A percentile compares a stretch with the other conserved stretches of the same genome.
Conservation (phyloP, 2,113 vertebrate genomes). For the Laticauda laticaudata region DNA sequence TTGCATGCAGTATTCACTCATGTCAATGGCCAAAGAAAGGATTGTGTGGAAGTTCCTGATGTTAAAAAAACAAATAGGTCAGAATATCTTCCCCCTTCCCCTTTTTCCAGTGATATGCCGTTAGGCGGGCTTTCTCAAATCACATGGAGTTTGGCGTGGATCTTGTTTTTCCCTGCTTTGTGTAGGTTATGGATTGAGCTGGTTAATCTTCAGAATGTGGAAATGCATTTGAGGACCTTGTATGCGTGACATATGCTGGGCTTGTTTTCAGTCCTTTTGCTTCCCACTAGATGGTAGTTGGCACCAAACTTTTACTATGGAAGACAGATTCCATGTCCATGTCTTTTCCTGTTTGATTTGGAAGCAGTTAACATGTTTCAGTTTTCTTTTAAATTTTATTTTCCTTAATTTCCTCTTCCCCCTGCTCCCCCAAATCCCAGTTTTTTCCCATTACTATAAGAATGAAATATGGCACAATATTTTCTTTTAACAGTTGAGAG, state of each 20-base stretch:
- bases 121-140: neutral
- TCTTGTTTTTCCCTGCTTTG: no score
- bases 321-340: neutral
- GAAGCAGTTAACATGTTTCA: neutral
- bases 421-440: neutral
- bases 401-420: neutral
- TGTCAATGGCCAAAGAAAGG: neutral
- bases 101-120: neutral
- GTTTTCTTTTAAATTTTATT: neutral
- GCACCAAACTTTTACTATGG: neutral
- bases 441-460: neutral
- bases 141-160: neutral
- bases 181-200: neutral
- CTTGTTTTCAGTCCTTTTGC: neutral
- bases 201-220: neutral
- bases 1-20: accelerated
- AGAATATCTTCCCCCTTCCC: neutral
- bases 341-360: neutral
- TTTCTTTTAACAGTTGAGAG: neutral
- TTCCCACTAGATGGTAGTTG: constrained; percentile 71
- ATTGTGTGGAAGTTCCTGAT: neutral
- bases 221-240: neutral
- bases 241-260: neutral
- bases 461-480: neutral
- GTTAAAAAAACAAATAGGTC: neutral